Conservation (phyloP, 2,797 vertebrate genomes). For the Spatula clypeata region DNA sequence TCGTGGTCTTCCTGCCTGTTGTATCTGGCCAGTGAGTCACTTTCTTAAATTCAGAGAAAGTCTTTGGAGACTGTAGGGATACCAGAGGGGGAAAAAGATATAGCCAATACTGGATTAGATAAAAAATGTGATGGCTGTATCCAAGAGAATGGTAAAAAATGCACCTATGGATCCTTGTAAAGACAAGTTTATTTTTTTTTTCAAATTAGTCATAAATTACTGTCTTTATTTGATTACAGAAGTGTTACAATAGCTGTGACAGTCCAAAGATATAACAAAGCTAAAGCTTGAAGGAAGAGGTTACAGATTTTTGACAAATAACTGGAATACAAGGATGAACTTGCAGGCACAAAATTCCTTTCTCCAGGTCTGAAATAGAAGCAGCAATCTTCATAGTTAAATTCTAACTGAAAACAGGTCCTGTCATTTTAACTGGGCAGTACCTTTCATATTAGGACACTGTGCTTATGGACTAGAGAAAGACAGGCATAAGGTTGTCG, state of each 20-base stretch:
- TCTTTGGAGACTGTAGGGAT: background rate
- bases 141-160: background rate
- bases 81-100: background rate
- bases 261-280: background rate
- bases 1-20: background rate
- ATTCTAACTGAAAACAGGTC: background rate
- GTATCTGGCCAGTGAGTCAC: background rate
- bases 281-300: background rate
- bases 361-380: background rate
- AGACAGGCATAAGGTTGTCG: background rate
- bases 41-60: background rate
- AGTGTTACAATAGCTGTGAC: background rate
- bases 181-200: background rate
- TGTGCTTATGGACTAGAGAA: background rate
- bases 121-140: background rate
- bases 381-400: background rate
- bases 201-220: background rate
- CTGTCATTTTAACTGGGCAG: background rate
- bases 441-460: background rate
- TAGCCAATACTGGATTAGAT: background rate
- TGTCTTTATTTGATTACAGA: background rate
- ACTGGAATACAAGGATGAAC: background rate
- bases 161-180: background rate
- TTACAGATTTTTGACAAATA: background rate
- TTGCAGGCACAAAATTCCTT: background rate